A percentile compares a stretch with the other conserved stretches of the same genome.
Conservation (phyloP, 2,113 vertebrate species). For the Dolichallabes microphthalmus region DNA sequence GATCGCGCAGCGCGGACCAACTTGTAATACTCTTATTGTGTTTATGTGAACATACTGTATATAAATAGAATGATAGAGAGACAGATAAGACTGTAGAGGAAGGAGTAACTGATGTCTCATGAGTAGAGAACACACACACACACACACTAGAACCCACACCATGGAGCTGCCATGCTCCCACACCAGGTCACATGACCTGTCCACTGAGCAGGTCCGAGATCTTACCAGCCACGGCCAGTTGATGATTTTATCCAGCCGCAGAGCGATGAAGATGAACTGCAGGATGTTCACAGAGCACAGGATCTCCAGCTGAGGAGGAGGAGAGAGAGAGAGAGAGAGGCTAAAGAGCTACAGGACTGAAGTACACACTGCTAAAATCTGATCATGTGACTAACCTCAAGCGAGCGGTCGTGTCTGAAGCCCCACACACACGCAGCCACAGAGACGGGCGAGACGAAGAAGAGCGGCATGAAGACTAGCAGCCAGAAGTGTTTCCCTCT, state of each 20-base stretch:
- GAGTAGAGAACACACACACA: not conserved
- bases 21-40: too few species aligned
- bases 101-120: not conserved
- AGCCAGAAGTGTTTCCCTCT: slow-evolving; percentile 91
- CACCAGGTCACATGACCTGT: not conserved
- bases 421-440: slow-evolving; percentile 98
- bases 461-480: slow-evolving; percentile 96
- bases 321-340: not conserved
- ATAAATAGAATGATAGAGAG: not conserved
- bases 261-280: slow-evolving; percentile 99
- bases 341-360: not conserved
- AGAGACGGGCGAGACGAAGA: slow-evolving; percentile 96
- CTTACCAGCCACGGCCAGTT: slow-evolving; percentile 97
- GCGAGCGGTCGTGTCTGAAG: slow-evolving; percentile 93
- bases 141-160: not conserved
- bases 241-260: slow-evolving; percentile 93
- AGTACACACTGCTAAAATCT: not conserved
- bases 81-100: not conserved
- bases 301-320: slow-evolving; percentile 87
- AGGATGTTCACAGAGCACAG: slow-evolving; percentile 98
- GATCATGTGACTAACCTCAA: slow-evolving; percentile 78
- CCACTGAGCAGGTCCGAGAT: not conserved
- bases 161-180: not conserved
- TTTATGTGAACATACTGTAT: not conserved
- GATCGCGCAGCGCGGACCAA: too few species aligned